A percentile compares a stretch with the other conserved stretches of the same genome.
Evolutionary conservation across 2,888 invertebrate genomes (phyloP).

Genomic region (Callimorpha dominula): DNA sequence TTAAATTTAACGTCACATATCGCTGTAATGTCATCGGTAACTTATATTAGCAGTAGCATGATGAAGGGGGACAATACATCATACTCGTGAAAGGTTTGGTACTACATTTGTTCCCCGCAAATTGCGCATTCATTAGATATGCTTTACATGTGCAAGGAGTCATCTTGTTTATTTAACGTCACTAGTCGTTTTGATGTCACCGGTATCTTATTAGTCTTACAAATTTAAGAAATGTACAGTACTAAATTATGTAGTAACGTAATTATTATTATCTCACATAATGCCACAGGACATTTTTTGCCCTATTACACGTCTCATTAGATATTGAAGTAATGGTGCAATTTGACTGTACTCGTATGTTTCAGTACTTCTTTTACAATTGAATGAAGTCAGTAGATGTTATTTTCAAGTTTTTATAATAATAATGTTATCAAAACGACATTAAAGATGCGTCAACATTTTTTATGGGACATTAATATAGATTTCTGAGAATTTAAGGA

Average conservation of each 20-base stretch:
- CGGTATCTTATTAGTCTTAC: background rate
- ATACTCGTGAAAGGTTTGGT: too few species aligned
- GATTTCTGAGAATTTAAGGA: background rate
- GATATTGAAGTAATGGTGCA: background rate
- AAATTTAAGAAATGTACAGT: background rate
- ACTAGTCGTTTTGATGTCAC: background rate
- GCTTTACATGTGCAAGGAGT: background rate
- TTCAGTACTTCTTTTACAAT: background rate
- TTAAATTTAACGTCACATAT: background rate
- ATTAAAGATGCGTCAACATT: background rate
- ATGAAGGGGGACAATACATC: too few species aligned
- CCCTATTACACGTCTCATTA: background rate
- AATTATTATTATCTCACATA: background rate
- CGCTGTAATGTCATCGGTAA: too few species aligned
- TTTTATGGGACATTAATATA: background rate
- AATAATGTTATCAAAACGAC: background rate
- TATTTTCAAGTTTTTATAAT: background rate
- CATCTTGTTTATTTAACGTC: background rate
- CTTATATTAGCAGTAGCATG: too few species aligned
- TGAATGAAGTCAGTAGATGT: background rate
- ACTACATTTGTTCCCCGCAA: background rate
- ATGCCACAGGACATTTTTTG: background rate
- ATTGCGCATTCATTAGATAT: background rate
- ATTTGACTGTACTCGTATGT: background rate
- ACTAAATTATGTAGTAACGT: background rate